A percentile compares a stretch with the other conserved stretches of the same genome.
Evolutionary conservation across 2,888 invertebrate genomes (phyloP).

Genomic region (Chesias legatella): DNA sequence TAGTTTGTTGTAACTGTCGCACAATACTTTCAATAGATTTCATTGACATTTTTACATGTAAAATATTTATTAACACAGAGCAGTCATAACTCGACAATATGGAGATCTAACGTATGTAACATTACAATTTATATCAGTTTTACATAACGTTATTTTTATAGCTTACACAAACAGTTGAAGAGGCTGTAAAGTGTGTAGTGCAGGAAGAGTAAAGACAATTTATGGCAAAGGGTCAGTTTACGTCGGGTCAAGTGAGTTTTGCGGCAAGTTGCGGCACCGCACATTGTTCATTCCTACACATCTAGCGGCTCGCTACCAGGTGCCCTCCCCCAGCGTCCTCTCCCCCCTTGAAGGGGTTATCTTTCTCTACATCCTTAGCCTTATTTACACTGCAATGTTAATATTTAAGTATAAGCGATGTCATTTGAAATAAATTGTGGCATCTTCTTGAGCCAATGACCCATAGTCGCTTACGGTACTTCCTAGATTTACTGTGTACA

Average conservation of each 20-base stretch:
- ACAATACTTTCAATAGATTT: too few relatives aligned
- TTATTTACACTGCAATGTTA: conserved; percentile 39
- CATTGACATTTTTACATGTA: too few relatives aligned
- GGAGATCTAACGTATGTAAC: too few relatives aligned
- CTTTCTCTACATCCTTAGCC: conserved; percentile 25
- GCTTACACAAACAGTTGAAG: not conserved
- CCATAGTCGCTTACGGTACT: conserved; percentile 66
- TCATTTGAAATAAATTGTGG: conserved; percentile 56
- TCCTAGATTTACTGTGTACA: conserved; percentile 50
- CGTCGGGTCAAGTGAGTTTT: conserved; percentile 32
- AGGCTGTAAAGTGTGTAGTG: conserved; percentile 11
- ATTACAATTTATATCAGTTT: too few relatives aligned
- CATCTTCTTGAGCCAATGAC: conserved; percentile 70
- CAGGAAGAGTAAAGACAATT: conserved; percentile 22
- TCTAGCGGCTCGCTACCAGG: conserved; percentile 5
- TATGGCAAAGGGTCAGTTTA: conserved; percentile 29
- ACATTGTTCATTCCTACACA: conserved; percentile 26
- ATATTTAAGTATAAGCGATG: conserved; percentile 40
- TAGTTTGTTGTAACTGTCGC: too few relatives aligned
- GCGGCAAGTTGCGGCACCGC: conserved; percentile 34
- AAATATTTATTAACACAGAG: too few relatives aligned
- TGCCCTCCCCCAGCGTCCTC: conserved; percentile 6
- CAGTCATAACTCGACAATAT: too few relatives aligned
- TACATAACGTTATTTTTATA: not conserved
- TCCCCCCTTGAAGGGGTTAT: conserved; percentile 13